Conservation (phyloP, 1,140 invertebrate genomes). For the Drosophila triauraria region DNA sequence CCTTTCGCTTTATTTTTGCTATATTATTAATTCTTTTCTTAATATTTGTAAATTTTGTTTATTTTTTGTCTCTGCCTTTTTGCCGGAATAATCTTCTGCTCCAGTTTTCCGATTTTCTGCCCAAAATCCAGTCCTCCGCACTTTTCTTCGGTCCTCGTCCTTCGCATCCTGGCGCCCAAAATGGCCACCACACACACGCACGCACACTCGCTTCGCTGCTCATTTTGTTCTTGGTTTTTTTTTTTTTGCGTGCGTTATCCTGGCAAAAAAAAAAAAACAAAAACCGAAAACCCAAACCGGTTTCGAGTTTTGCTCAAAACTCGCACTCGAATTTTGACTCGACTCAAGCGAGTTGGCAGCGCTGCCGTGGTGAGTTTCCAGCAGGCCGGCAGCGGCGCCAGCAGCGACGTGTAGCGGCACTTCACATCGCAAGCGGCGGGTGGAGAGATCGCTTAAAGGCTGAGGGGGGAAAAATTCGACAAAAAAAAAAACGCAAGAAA, state of each 20-base stretch:
- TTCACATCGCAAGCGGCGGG: conserved; percentile 2
- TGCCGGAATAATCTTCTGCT: conserved; percentile 4
- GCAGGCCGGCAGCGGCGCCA: conserved; percentile 4
- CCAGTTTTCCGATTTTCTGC: background rate
- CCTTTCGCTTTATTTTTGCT: too few species aligned
- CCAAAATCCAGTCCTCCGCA: background rate
- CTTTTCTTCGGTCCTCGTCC: background rate
- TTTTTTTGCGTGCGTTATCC: conserved; percentile 17
- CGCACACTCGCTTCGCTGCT: conserved; percentile 8
- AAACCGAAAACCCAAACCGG: background rate
- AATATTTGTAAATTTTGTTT: background rate
- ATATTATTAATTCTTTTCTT: background rate
- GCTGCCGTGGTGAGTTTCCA: conserved; percentile 67
- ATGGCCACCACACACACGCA: conserved; percentile 34
- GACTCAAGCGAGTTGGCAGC: conserved; percentile 17
- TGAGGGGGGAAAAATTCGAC: background rate
- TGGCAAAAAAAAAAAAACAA: background rate
- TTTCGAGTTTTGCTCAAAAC: background rate
- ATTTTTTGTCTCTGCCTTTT: background rate
- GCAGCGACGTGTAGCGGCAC: conserved; percentile 1
- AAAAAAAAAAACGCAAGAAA: conserved; percentile 1
- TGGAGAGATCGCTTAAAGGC: conserved; percentile 14
- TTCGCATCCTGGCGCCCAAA: conserved; percentile 25
- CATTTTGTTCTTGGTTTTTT: conserved; percentile 12
- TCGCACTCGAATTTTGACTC: background rate